Base-by-base conservation (phyloP, 2,797 vertebrate genomes). In the Lepus oiostolus region DNA sequence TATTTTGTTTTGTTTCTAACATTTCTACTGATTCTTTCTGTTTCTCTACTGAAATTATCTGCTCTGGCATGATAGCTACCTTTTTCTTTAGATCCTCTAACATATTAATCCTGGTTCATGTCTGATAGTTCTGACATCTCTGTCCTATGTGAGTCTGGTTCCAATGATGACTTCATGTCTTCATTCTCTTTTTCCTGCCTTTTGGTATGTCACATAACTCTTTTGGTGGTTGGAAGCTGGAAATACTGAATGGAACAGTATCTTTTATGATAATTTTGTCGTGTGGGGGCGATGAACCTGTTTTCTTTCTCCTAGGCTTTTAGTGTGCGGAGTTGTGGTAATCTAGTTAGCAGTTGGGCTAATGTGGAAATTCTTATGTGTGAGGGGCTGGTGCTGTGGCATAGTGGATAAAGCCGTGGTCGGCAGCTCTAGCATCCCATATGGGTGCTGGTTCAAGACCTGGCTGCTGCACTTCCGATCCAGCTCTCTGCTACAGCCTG, bases 41-140 rank as follows among this genome's bases (percentile, higher is more conserved):
- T 74, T 82, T 87, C 65, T 93, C 17, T 84, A 26, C 38, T 74
- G 35, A 90, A 67, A 74, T 71, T 65, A 75, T 75, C 42, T 71
- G 30, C 7, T 63, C 42, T 58, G 47, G 10, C 8, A 68, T 67
- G 32, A 12, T 88, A 7, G 35, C 14, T 63, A 63, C 32, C 30
- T 77, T 95, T 92, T 80, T 35, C 50, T 77, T 83, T 84, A 84
- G n/a, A 14, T 42, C 22, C 52, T 96, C 74, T 62, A 74, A 87
- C n/a, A 11, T 14, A 17, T 38, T 62, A 42, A 42, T 68, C 28
- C 47, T 26, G 85, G 50, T 65, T 38, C 71, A 74, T 35, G 12
- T 42, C 58, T 90, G 19, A 60, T 22, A 58, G n/a, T 30, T 47
- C 38, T 32, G 24, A n/a, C 17, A 63, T 67, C 9, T 24, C 10